Percentiles rank a stretch among this genome's conserved stretches.
Conservation (phyloP, 2,113 vertebrate species). For the Patagioenas fasciata region DNA sequence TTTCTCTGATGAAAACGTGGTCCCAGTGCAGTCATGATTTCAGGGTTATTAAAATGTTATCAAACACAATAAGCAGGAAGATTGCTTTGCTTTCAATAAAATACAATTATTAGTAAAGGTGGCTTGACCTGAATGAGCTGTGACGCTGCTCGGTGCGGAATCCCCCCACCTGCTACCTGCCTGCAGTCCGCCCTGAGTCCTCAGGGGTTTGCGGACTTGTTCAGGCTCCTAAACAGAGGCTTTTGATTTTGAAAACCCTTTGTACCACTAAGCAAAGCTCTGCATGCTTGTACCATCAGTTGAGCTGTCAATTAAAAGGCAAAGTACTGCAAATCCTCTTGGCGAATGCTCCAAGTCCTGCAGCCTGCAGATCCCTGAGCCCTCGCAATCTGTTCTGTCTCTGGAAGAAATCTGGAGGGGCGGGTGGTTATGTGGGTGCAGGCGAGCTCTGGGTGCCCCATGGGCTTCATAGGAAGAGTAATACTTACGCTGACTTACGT, state of each 20-base stretch:
- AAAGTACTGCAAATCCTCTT: neutral
- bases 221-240: neutral
- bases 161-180: neutral
- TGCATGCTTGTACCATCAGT: rapidly evolving
- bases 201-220: neutral
- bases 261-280: neutral
- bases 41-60: slow-evolving; percentile 40
- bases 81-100: neutral
- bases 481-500: rapidly evolving
- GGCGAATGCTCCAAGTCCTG: neutral
- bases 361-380: neutral
- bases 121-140: neutral
- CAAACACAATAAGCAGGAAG: neutral
- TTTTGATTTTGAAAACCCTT: neutral
- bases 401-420: rapidly evolving
- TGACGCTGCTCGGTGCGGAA: neutral
- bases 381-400: neutral
- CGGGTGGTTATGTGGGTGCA: no score
- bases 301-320: neutral
- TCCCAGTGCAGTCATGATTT: neutral
- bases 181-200: neutral
- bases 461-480: rapidly evolving
- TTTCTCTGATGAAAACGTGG: neutral
- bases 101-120: neutral
- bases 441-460: neutral